Evolutionary conservation across 2,888 invertebrate genomes (phyloP), one percentile per base, ranked within the genome.

Genomic region (Liposcelis brunnea): DNA sequence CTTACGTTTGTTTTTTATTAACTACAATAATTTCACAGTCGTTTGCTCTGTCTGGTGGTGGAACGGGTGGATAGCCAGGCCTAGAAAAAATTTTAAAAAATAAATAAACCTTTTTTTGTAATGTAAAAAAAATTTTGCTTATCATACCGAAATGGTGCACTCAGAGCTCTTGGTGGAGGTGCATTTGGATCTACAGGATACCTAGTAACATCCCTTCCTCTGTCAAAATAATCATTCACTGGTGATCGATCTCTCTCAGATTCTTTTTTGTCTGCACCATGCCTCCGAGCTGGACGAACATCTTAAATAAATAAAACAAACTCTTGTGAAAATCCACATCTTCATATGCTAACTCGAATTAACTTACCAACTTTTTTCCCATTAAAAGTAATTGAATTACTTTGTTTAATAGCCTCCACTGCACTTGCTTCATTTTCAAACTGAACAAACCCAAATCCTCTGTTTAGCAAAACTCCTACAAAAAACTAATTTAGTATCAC

Each of bases 11-110:
- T 6, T 70, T 62, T 60, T 83, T 81, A 42, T 82, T 80, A 2
- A 86, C 79, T 2, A 89, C 86, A 55, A 91, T 85, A 45, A 91
- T 87, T 66, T 90, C 89, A 61, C 89, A 87, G 59, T 91, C 90
- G 59, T 89, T 86, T 52, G 63, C 57, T 37, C 53, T 46, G 36
- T 54, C 52, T 44, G 40, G 7, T 44, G 37, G 11, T 47, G 47
- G 6, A 14, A 16, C 35, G 5, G 35, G 35, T 15, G 35, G 35
- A 35, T 26, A 26, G 4, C 26, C 26, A 6, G 26, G 26, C 14
- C 35, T 14, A 11, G 5, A 35, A 15, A 11, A 14, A 14, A 12
- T n/a, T n/a, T n/a, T n/a, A n/a, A n/a, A n/a, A n/a, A n/a, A n/a
- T n/a, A n/a, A n/a, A n/a, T n/a, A n/a, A n/a, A n/a, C n/a, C n/a